These are phyloP conservation scores for Drosophila repletoides DNA, from an alignment of 1,140 invertebrate genomes.

Conservation along the genomic window DNA sequence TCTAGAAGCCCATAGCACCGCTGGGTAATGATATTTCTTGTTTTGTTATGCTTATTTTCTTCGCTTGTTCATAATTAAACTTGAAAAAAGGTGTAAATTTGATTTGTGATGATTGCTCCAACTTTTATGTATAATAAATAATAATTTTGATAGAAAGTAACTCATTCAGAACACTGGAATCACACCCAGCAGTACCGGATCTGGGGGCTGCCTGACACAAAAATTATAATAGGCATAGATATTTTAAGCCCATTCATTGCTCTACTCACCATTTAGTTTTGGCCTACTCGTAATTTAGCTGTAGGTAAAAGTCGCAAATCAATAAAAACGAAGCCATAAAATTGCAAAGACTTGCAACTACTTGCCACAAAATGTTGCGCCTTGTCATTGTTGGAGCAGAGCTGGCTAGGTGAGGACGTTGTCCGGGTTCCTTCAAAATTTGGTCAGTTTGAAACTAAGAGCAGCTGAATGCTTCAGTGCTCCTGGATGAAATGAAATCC, in stretches of 20 bases:
- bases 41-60: too few species aligned
- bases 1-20: too few species aligned
- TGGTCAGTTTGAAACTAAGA: too few species aligned
- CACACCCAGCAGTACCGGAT: background rate
- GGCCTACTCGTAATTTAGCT: constrained; percentile 12
- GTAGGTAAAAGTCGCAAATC: constrained; percentile 50
- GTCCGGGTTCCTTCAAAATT: too few species aligned
- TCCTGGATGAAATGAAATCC: constrained; percentile 69
- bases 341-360: constrained; percentile 25
- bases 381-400: constrained; percentile 45
- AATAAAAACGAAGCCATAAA: constrained; percentile 72
- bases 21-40: too few species aligned
- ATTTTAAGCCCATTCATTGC: constrained; percentile 71
- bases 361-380: constrained; percentile 11
- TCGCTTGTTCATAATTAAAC: too few species aligned
- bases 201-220: constrained; percentile 43
- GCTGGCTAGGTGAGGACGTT: constrained; percentile 38
- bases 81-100: too few species aligned
- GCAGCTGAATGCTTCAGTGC: too few species aligned
- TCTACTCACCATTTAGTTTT: constrained; percentile 47
- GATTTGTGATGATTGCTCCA: too few species aligned
- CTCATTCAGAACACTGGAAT: background rate
- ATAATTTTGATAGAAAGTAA: background rate
- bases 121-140: too few species aligned
- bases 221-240: constrained; percentile 64